Evolutionary conservation across 2,797 vertebrate genomes (phyloP), one percentile per base, ranked within the genome.

Genomic region (Taeniopygia guttata): DNA sequence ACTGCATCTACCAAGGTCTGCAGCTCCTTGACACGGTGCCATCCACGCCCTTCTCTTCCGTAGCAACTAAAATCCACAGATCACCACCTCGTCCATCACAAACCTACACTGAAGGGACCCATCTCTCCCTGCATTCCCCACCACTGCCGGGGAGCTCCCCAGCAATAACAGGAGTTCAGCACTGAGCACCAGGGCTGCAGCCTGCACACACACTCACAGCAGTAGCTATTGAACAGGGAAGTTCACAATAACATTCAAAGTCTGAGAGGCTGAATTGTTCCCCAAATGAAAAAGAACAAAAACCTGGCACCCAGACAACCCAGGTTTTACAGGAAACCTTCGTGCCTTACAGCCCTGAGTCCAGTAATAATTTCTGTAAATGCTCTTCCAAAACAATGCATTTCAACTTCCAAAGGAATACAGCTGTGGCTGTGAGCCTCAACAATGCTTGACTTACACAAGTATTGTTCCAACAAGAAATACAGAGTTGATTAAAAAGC

Each of bases 401-500:
- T 66, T 86, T 96, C 66, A 59, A 16, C 51, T 81, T 90, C 62
- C 62, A 43, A 73, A 75, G 42, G 11, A 86, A 69, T 48, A 42
- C 26, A 88, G 3, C 62, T 10, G 6, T 40, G 16, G 38, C 46
- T 72, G 42, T 16, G 69, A 42, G 73, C 59, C 46, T 86, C 79
- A 62, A 73, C 49, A 84, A 82, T 25, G 58, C 73, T 63, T 78
- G 76, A 83, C 42, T n/a, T 30, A 54, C 30, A 25, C 38, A 51
- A 48, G 46, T 36, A 58, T 69, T 11, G 0, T 72, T 85, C 19
- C 3, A 8, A 73, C 55, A 54, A 6, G 66, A 86, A 89, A 68
- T 34, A 81, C 0, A 78, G 32, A 85, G 43, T 32, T 93, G 87
- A 91, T 72, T 92, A 84, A 82, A 84, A 94, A 88, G 51, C 30